Conservation (phyloP, 2,888 invertebrate species). For the Cryptus viduatorius region DNA sequence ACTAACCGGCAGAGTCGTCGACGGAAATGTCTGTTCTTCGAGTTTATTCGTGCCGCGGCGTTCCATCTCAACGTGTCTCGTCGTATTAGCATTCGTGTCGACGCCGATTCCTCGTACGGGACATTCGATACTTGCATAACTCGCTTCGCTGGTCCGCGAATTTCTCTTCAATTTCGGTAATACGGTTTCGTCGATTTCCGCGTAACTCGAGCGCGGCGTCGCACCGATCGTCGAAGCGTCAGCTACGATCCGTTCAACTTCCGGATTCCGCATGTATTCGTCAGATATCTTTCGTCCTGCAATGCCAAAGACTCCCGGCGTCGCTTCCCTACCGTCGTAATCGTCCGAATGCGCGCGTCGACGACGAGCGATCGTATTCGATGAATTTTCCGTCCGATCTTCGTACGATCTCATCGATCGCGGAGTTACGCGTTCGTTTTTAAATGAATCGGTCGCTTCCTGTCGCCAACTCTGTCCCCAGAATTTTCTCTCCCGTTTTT, state of each 20-base stretch:
- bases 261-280: conserved; percentile 64
- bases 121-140: conserved; percentile 69
- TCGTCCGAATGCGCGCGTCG: conserved; percentile 79
- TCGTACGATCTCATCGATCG: conserved; percentile 58
- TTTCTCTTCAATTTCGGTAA: conserved; percentile 58
- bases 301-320: conserved; percentile 40
- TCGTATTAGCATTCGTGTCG: conserved; percentile 69
- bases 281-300: conserved; percentile 16
- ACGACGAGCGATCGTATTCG: conserved; percentile 66
- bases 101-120: conserved; percentile 69
- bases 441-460: conserved; percentile 52
- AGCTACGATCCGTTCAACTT: conserved; percentile 62
- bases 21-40: conserved; percentile 58
- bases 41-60: conserved; percentile 77
- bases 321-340: conserved; percentile 72
- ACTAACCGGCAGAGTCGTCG: conserved; percentile 49
- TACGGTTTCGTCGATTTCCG: conserved; percentile 44
- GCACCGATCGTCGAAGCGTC: conserved; percentile 41
- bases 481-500: background rate
- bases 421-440: conserved; percentile 73
- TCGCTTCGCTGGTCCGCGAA: conserved; percentile 68
- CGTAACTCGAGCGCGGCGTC: conserved; percentile 50
- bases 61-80: conserved; percentile 69
- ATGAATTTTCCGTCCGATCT: conserved; percentile 27
- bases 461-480: background rate